phyloP scores from a whole-genome alignment of 1,140 invertebrate genomes.

The Zeugodacus cucurbitae region DNA sequence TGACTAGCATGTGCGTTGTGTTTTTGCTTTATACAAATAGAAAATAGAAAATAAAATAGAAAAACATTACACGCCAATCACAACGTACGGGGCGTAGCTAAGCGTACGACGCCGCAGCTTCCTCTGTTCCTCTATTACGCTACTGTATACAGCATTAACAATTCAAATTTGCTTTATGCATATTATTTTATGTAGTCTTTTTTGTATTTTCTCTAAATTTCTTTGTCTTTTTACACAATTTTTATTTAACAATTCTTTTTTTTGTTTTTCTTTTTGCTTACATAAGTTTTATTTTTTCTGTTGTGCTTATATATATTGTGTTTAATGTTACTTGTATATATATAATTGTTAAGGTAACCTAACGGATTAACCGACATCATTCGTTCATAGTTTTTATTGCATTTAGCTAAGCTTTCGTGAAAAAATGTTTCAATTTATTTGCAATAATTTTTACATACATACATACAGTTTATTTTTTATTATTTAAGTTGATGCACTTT shows the following conservation, averaged over 20 bases:
- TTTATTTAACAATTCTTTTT: not conserved
- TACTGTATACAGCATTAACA: not conserved
- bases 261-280: not conserved
- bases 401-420: slow-evolving; percentile 37
- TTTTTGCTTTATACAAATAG: not conserved
- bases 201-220: not conserved
- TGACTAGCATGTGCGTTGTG: slow-evolving; percentile 4
- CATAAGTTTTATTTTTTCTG: not conserved
- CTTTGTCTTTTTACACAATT: not conserved
- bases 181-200: not conserved
- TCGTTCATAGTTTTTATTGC: not conserved
- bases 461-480: not conserved
- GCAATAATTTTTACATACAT: not conserved
- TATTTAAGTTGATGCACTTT: not conserved
- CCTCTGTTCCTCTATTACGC: no score
- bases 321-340: not conserved
- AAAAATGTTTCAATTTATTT: not conserved
- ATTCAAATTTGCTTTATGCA: not conserved
- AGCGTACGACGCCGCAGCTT: not conserved
- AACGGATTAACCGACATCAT: not conserved
- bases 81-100: not conserved
- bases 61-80: not conserved
- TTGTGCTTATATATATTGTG: not conserved
- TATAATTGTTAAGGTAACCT: not conserved
- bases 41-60: not conserved